phyloP scores from a whole-genome alignment of 2,797 vertebrate genomes.

The Ceryle rudis region DNA sequence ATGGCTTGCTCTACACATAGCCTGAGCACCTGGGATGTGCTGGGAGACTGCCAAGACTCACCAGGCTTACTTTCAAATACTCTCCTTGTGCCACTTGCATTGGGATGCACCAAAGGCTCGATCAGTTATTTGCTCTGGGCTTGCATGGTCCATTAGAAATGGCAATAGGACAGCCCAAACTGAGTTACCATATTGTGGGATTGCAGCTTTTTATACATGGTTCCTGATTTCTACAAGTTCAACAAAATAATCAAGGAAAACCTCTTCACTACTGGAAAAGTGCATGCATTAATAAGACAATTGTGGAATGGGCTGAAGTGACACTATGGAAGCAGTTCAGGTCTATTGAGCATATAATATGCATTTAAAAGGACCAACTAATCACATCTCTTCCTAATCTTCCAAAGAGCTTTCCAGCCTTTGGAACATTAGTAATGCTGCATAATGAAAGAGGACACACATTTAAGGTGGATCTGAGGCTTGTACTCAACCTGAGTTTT shows the following conservation, averaged over 20 bases:
- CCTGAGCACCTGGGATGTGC: not conserved
- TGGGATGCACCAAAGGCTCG: not conserved
- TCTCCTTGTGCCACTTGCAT: not conserved
- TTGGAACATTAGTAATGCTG: not conserved
- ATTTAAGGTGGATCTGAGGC: not conserved
- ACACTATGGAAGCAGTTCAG: not conserved
- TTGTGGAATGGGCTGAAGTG: not conserved
- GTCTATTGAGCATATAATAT: not conserved
- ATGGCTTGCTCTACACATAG: rapidly evolving
- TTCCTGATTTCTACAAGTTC: not conserved
- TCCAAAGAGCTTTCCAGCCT: not conserved
- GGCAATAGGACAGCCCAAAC: not conserved
- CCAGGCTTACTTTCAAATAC: not conserved
- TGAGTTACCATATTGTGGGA: rapidly evolving
- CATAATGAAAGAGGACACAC: not conserved
- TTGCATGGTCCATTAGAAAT: rapidly evolving
- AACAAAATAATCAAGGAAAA: not conserved
- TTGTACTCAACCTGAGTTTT: not conserved
- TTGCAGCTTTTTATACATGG: not conserved
- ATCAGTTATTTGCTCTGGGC: not conserved
- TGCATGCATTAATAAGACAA: not conserved
- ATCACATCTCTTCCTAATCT: not conserved
- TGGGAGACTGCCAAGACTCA: not conserved
- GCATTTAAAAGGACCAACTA: not conserved
- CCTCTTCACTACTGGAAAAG: not conserved